Base-by-base conservation (phyloP, 2,797 vertebrate genomes). In the Natrix natrix region DNA sequence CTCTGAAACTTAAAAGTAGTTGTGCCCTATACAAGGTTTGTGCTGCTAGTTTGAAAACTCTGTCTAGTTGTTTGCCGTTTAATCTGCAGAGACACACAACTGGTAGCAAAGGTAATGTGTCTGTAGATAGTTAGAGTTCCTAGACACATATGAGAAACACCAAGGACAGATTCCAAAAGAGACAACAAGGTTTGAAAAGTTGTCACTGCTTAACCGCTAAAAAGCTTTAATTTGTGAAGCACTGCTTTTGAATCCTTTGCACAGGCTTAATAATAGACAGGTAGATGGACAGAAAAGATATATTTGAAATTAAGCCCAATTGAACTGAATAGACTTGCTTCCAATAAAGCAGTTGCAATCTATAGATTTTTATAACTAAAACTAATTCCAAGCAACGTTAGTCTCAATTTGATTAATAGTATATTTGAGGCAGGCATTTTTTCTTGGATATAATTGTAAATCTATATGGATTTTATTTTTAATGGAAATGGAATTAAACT, bases 331-430 rank as follows among this genome's bases (percentile, higher is more conserved):
- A 16, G 17, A 91, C 74, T 86, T 91, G 28, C 37, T 60, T 91
- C n/a, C 22, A 48, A 14, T 59, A 91, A 5, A 17, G 7, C 83
- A 83, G 22, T 37, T 91, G 56, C 48, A 52, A 28, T 48, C 52
- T 22, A 61, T 93, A 78, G 43, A 90, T 95, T 93, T 74, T 74
- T 74, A 74, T 74, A 74, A 74, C 16, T 74, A n/a, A 96, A 94
- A 94, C 90, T 88, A 93, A n/a, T 91, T 87, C 93, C 90, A 86
- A 83, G 93, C 93, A 48, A 57, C 5, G 1, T 66, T 24, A 63
- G 6, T 43, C 5, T 48, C 28, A 11, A 61, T 60, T 48, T 61
- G 37, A 61, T 22, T 89, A 24, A 2, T 54, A 55, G 37, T 32
- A 89, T 10, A 48, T 22, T 10, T 61, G 22, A 63, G 56, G 22